Conservation (phyloP, 2,113 vertebrate species). For the Oplegnathus fasciatus region DNA sequence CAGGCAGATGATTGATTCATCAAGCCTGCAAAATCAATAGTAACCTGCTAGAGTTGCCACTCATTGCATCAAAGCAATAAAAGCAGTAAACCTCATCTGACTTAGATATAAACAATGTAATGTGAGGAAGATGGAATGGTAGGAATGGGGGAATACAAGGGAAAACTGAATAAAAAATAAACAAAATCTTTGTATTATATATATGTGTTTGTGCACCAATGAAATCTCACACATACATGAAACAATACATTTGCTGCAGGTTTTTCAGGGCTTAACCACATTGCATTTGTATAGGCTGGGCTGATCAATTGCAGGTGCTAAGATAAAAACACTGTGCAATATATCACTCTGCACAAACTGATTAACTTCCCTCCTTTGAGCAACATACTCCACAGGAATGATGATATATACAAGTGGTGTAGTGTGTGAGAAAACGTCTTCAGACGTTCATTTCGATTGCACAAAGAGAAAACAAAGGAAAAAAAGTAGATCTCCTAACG, state of each 20-base stretch:
- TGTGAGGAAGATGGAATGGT: slow-evolving; percentile 1
- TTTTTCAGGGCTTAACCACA: not conserved
- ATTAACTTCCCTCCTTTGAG: slow-evolving; percentile 26
- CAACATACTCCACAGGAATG: slow-evolving; percentile 3
- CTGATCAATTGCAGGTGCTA: slow-evolving; percentile 36
- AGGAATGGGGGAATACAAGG: not conserved
- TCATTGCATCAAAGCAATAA: slow-evolving; percentile 59
- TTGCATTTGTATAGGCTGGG: slow-evolving; percentile 13
- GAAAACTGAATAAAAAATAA: slow-evolving; percentile 8
- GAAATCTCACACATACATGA: not conserved
- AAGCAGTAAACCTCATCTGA: slow-evolving; percentile 43
- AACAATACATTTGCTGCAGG: slow-evolving; percentile 2
- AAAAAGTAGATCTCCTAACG: not conserved
- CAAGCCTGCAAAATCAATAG: slow-evolving; percentile 69
- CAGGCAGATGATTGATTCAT: slow-evolving; percentile 71
- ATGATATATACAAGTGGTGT: not conserved
- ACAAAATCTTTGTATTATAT: not conserved
- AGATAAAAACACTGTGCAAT: slow-evolving; percentile 9
- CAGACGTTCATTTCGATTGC: not conserved
- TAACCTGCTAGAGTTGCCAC: slow-evolving; percentile 60
- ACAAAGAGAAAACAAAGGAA: not conserved
- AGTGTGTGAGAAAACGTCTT: not conserved
- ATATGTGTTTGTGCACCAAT: not conserved
- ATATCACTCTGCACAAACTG: slow-evolving; percentile 30
- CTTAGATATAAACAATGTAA: slow-evolving; percentile 28